A percentile compares a stretch with the other conserved stretches of the same genome.
Evolutionary conservation across 2,888 invertebrate genomes (phyloP).

Genomic region (Nineta flava): DNA sequence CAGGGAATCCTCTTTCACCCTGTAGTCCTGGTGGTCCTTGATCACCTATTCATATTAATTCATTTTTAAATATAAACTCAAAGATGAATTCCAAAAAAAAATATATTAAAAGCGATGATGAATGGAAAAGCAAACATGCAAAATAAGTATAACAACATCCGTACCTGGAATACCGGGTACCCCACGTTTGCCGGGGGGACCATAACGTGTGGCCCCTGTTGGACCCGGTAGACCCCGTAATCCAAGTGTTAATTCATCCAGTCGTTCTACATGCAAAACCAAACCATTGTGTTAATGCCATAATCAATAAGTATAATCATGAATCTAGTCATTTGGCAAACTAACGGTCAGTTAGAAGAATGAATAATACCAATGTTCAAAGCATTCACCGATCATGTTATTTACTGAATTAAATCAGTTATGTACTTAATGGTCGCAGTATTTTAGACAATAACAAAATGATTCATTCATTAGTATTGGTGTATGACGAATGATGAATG

Average conservation of each 20-base stretch:
- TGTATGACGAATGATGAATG: too few relatives aligned
- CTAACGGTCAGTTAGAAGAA: too few relatives aligned
- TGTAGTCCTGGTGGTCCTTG: slow-evolving; percentile 47
- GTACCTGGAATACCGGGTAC: slow-evolving; percentile 40
- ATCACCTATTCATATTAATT: slow-evolving; percentile 30
- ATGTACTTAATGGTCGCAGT: too few relatives aligned
- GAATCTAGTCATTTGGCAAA: too few relatives aligned
- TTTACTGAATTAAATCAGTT: too few relatives aligned
- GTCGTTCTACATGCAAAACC: slow-evolving; percentile 30
- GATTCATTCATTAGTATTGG: too few relatives aligned
- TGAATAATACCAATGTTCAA: too few relatives aligned
- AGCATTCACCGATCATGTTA: too few relatives aligned
- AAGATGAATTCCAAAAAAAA: not conserved
- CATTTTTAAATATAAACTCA: not conserved
- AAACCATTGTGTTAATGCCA: slow-evolving; percentile 3
- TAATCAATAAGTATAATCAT: not conserved
- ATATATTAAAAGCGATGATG: too few relatives aligned
- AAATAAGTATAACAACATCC: slow-evolving; percentile 6
- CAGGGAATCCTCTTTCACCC: slow-evolving; percentile 48
- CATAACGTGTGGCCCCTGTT: slow-evolving; percentile 34
- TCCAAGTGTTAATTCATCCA: slow-evolving; percentile 38
- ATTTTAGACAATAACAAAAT: too few relatives aligned
- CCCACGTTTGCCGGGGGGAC: slow-evolving; percentile 35
- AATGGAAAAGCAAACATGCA: too few relatives aligned
- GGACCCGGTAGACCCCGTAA: slow-evolving; percentile 56